A percentile compares a stretch with the other conserved stretches of the same genome.
Evolutionary conservation across 2,113 vertebrate species (phyloP).

Genomic region (Drymodes brunneopygia): DNA sequence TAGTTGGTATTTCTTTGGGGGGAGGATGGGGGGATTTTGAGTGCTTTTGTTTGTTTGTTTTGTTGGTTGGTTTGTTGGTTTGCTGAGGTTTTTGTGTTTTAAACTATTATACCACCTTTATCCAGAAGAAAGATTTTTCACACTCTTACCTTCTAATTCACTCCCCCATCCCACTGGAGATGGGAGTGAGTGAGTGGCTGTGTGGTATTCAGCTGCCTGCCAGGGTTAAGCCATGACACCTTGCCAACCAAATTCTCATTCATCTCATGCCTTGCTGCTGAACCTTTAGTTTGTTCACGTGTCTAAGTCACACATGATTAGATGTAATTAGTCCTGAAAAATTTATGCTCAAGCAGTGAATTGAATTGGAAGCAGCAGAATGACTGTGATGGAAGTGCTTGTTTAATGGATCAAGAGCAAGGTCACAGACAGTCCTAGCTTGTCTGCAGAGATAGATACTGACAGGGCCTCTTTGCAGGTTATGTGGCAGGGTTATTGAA

Average conservation of each 20-base stretch:
- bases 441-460: not conserved
- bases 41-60: not conserved
- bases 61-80: not conserved
- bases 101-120: not conserved
- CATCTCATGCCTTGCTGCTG: not conserved
- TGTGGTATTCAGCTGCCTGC: not conserved
- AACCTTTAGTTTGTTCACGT: not conserved
- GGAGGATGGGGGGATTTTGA: accelerated
- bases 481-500: not conserved
- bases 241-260: not conserved
- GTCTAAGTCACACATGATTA: not conserved
- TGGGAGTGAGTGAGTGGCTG: not conserved
- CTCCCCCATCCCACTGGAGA: not conserved
- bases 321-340: constrained; percentile 39
- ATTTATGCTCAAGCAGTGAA: not conserved
- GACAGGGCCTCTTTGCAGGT: not conserved
- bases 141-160: not conserved
- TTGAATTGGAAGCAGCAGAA: not conserved
- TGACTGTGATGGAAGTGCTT: not conserved
- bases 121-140: not conserved
- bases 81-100: not conserved
- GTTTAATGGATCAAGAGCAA: not conserved
- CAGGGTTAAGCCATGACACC: not conserved
- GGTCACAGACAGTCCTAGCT: not conserved
- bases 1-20: accelerated